phyloP scores from a whole-genome alignment of 1,140 invertebrate genomes.

The Meteorus sp. region DNA sequence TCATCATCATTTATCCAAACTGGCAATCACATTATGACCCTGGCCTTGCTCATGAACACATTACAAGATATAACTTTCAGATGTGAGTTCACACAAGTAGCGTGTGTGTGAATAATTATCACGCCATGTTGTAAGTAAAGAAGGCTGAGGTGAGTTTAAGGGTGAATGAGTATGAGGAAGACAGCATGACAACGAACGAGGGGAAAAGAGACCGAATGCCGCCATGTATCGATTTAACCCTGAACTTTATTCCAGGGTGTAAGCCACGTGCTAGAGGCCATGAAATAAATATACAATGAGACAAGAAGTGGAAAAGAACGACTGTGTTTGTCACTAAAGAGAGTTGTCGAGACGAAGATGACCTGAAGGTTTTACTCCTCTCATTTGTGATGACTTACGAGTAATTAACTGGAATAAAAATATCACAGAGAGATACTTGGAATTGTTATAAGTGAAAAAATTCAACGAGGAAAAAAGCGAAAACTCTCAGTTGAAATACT shows the following conservation, averaged over 20 bases:
- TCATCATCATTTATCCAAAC: too few species aligned
- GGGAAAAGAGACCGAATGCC: conserved; percentile 27
- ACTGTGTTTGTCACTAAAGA: neutral
- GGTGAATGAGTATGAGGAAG: too few species aligned
- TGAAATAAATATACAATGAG: conserved; percentile 38
- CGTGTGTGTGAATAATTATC: too few species aligned
- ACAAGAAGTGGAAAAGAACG: conserved; percentile 17
- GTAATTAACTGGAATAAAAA: conserved; percentile 2
- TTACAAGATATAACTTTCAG: too few species aligned
- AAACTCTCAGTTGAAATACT: too few species aligned
- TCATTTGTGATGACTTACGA: neutral
- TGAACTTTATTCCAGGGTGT: conserved; percentile 50
- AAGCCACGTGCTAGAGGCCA: conserved; percentile 34
- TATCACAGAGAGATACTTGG: neutral
- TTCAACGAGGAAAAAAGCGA: too few species aligned
- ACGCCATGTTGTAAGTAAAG: too few species aligned
- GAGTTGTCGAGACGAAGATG: neutral
- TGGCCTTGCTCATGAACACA: too few species aligned
- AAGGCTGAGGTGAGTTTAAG: too few species aligned
- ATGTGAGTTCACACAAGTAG: too few species aligned
- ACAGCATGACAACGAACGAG: too few species aligned
- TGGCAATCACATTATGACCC: too few species aligned
- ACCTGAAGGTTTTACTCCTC: neutral
- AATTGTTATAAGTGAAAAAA: neutral
- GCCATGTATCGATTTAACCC: conserved; percentile 58